Percentiles rank a stretch among this genome's conserved stretches.
phyloP scores from a whole-genome alignment of 2,888 invertebrate genomes.

The Diarsia mendica region DNA sequence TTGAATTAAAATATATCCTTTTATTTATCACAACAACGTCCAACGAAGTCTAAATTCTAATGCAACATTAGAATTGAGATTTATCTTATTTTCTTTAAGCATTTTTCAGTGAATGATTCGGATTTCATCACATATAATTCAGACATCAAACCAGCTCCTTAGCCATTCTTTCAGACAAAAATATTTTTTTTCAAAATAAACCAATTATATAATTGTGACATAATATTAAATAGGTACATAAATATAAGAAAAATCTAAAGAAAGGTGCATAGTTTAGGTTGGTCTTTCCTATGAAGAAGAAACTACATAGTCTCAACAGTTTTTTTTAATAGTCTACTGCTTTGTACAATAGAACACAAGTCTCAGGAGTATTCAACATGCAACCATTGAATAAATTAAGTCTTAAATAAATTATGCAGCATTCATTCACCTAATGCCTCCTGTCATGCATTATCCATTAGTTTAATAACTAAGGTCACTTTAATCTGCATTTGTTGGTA shows the following conservation, averaged over 20 bases:
- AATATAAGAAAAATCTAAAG: neutral
- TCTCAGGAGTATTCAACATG: constrained; percentile 8
- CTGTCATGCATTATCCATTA: constrained; percentile 50
- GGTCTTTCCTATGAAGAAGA: neutral
- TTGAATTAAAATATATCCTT: constrained; percentile 8
- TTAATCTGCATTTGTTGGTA: constrained; percentile 28
- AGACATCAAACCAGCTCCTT: neutral
- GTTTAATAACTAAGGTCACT: constrained; percentile 41
- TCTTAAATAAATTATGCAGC: constrained; percentile 49
- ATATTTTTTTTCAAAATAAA: no score
- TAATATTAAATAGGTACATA: no score
- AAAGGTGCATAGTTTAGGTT: neutral
- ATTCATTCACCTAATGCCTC: constrained; percentile 27
- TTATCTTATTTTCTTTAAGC: constrained; percentile 16
- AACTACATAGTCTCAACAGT: neutral
- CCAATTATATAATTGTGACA: no score
- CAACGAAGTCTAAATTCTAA: constrained; percentile 11
- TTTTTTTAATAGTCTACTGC: neutral
- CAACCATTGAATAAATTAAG: constrained; percentile 16
- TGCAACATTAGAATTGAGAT: neutral
- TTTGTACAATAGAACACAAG: neutral
- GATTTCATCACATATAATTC: neutral
- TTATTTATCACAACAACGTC: neutral
- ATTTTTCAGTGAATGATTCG: neutral
- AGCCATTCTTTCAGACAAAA: neutral